Evolutionary conservation across 1,140 invertebrate species (phyloP), one percentile per base, ranked within the genome.

Genomic region (Chymomyza costata): DNA sequence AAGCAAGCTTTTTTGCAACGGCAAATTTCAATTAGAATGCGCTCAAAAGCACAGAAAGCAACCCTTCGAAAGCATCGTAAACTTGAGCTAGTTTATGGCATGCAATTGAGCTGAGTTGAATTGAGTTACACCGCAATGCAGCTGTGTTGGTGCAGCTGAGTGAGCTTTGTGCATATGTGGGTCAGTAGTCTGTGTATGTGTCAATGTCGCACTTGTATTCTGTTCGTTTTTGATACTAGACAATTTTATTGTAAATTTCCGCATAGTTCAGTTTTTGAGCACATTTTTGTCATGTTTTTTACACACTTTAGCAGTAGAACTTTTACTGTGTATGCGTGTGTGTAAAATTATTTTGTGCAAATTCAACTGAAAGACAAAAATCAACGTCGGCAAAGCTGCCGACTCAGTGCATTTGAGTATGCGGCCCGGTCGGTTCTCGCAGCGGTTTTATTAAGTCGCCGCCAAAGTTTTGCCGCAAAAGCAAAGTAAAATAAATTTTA

Each of bases 131-230:
- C 21, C 39, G 38, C 8, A n/a, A 21, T 34, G n/a, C 17, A 1
- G 10, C 21, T 64, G 58, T 41, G 54, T 53, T 32, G 21, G 15
- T 50, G 17, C 32, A 47, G 56, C 6, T 43, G 19, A 21, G 43
- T 48, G 60, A 45, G 38, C 30, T 64, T 57, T 30, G 44, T 58
- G 54, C 63, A 58, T 65, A 80, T 68, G 68, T 80, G 73, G 73
- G 73, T 80, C 73, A 80, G 73, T 80, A 80, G 73, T 63, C 37
- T 52, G 62, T 66, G 57, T 55, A 21, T 55, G 57, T 60, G 57
- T 60, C 44, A 31, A 48, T 55, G 51, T 66, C n/a, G 70, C 70
- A 64, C 57, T 52, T 25, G 8, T 21, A 57, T 59, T 59, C 21
- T 17, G 41, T 30, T 58, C 34, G 48, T 43, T 56, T 37, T 70